A percentile compares a stretch with the other conserved stretches of the same genome.
These are phyloP conservation scores for Oncorhynchus kisutch DNA, from an alignment of 2,113 vertebrate species.

Conservation along the genomic window DNA sequence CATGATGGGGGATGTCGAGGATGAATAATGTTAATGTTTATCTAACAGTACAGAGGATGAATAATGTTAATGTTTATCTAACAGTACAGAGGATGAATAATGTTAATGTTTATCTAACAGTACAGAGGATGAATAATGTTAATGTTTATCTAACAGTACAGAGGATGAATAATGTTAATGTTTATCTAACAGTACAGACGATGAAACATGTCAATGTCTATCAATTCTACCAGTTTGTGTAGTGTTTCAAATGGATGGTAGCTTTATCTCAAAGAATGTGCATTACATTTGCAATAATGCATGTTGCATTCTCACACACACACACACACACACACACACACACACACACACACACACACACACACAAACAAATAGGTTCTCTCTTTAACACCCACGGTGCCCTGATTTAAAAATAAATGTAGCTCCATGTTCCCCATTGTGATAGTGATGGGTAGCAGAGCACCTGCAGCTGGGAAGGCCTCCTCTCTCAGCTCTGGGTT, in stretches of 20 bases:
- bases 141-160: no score
- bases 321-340: not conserved
- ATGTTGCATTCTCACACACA: not conserved
- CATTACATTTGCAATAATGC: slow-evolving; percentile 25
- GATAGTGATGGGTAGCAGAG: slow-evolving; percentile 56
- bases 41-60: no score
- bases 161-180: no score
- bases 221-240: not conserved
- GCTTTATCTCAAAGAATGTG: slow-evolving; percentile 1
- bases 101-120: no score
- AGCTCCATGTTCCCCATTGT: slow-evolving; percentile 39
- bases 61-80: no score
- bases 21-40: no score
- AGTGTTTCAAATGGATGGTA: not conserved
- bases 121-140: no score
- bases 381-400: slow-evolving; percentile 41
- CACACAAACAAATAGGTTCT: slow-evolving; percentile 22
- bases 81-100: no score
- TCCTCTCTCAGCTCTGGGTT: slow-evolving; percentile 48
- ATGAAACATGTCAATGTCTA: not conserved
- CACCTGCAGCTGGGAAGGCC: slow-evolving; percentile 41
- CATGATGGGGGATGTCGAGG: no score
- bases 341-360: no score
- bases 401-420: slow-evolving; percentile 60
- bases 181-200: no score